A percentile compares a stretch with the other conserved stretches of the same genome.
Conservation (phyloP, 2,797 vertebrate species). For the Spinus pinus region DNA sequence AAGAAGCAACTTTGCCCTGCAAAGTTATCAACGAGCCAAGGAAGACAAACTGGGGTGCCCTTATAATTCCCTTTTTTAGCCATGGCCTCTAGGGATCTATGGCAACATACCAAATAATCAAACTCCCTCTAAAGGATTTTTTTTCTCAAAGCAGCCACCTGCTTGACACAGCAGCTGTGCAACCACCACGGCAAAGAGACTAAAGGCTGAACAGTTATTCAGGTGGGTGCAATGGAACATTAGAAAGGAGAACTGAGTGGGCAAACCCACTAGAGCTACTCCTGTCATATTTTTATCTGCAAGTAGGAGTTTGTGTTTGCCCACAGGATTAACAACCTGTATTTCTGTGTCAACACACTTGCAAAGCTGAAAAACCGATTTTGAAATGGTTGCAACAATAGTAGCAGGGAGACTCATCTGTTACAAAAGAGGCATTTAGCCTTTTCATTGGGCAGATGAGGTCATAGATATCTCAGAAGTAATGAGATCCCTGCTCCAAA, state of each 20-base stretch:
- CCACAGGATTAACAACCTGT: background rate
- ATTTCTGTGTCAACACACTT: background rate
- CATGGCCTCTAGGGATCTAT: background rate
- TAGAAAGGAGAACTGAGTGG: background rate
- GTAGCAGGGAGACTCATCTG: background rate
- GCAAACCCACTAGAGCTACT: background rate
- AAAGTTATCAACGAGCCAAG: background rate
- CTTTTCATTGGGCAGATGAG: background rate
- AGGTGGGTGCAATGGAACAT: background rate
- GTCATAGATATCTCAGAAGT: background rate
- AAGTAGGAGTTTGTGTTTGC: background rate
- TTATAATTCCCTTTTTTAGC: background rate
- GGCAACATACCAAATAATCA: background rate
- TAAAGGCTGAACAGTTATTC: background rate
- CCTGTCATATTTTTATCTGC: background rate
- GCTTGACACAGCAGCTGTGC: background rate
- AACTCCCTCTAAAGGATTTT: background rate
- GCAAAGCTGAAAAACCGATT: background rate
- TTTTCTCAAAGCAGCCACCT: background rate
- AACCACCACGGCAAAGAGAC: background rate
- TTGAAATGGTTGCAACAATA: background rate
- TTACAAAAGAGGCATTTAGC: background rate
- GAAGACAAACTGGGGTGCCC: background rate
- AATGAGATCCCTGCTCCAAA: background rate
- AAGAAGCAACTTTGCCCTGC: background rate